Conservation (phyloP, 2,797 vertebrate genomes). For the Pseudocheirus occidentalis region DNA sequence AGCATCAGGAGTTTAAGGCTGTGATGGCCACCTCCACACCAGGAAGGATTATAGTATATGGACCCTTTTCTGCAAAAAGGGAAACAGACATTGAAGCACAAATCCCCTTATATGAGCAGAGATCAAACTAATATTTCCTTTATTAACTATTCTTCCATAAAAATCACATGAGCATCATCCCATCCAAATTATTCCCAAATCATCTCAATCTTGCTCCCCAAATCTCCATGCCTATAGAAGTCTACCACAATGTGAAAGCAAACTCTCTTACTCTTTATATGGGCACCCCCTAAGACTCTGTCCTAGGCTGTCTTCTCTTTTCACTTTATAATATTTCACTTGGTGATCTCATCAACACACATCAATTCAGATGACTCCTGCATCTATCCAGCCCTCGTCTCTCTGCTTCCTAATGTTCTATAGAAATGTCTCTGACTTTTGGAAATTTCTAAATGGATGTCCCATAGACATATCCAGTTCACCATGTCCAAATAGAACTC, state of each 20-base stretch:
- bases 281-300: neutral
- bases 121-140: neutral
- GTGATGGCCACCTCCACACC: neutral
- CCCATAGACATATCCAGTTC: neutral
- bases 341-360: neutral
- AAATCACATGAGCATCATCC: neutral
- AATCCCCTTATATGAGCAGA: neutral
- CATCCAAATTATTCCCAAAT: neutral
- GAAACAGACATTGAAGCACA: neutral
- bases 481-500: neutral
- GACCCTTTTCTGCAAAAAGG: neutral
- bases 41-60: neutral
- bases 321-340: neutral
- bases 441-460: neutral
- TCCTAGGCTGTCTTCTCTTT: neutral
- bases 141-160: neutral
- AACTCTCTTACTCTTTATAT: neutral
- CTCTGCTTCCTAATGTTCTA: neutral
- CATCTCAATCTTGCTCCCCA: neutral
- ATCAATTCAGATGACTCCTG: slow-evolving; percentile 20
- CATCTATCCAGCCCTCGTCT: neutral
- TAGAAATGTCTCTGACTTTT: slow-evolving; percentile 12
- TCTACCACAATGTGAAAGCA: neutral
- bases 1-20: neutral
- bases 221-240: neutral